A percentile compares a stretch with the other conserved stretches of the same genome.
phyloP scores from a whole-genome alignment of 2,888 invertebrate species.

The Apocheima hispidaria region DNA sequence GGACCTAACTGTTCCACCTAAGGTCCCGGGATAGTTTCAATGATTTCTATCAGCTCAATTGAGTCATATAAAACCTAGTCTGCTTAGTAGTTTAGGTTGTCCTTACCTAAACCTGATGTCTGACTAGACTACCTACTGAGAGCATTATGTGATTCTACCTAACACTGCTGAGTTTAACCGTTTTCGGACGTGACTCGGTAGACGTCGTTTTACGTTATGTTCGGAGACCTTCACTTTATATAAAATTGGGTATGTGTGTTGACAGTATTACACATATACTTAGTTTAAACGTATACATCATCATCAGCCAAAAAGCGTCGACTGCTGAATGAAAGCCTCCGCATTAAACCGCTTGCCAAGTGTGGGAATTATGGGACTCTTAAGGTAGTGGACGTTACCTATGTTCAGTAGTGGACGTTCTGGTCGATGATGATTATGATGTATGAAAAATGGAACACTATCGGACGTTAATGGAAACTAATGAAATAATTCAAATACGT shows the following conservation, averaged over 20 bases:
- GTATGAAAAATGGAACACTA: too few relatives aligned
- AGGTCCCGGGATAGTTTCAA: constrained; percentile 7
- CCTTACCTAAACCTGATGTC: constrained; percentile 8
- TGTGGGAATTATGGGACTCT: too few relatives aligned
- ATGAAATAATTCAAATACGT: too few relatives aligned
- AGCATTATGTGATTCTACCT: constrained; percentile 14
- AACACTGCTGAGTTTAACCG: constrained; percentile 14
- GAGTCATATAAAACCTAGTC: constrained; percentile 12
- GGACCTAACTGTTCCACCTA: not conserved
- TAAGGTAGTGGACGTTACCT: too few relatives aligned
- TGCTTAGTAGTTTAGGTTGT: constrained; percentile 13
- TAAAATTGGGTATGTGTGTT: not conserved
- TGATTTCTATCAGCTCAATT: constrained; percentile 13
- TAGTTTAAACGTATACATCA: too few relatives aligned
- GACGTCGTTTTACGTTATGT: constrained; percentile 2
- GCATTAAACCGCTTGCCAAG: too few relatives aligned
- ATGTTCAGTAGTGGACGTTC: too few relatives aligned
- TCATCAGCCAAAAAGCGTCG: too few relatives aligned
- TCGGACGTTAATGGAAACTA: too few relatives aligned
- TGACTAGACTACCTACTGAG: constrained; percentile 12
- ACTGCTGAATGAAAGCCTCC: too few relatives aligned
- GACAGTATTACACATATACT: not conserved
- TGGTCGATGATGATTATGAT: too few relatives aligned
- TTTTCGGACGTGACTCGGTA: constrained; percentile 12
- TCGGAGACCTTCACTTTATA: not conserved